Evolutionary conservation across 1,140 invertebrate species (phyloP).

Genomic region (Eufriesea mexicana): DNA sequence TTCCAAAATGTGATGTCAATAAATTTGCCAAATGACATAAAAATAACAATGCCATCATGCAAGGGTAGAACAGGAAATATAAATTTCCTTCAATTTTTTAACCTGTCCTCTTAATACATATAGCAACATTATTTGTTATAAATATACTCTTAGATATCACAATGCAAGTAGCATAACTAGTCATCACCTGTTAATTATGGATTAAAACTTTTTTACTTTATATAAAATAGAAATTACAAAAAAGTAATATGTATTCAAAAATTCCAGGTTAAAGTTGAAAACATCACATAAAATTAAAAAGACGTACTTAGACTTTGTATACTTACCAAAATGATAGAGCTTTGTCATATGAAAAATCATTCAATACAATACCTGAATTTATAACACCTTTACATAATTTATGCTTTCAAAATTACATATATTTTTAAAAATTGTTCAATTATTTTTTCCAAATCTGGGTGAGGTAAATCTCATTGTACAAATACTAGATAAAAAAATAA

Average conservation of each 20-base stretch:
- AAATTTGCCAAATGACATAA: slow-evolving; percentile 63
- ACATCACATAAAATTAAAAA: slow-evolving; percentile 43
- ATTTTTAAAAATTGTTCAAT: slow-evolving; percentile 30
- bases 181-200: slow-evolving; percentile 46
- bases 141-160: slow-evolving; percentile 52
- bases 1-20: slow-evolving; percentile 59
- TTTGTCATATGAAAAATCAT: slow-evolving; percentile 50
- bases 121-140: slow-evolving; percentile 54
- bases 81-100: slow-evolving; percentile 44
- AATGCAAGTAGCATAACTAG: slow-evolving; percentile 60
- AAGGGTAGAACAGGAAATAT: slow-evolving; percentile 50
- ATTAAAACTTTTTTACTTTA: slow-evolving; percentile 29
- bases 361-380: slow-evolving; percentile 30
- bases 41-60: slow-evolving; percentile 43
- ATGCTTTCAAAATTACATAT: slow-evolving; percentile 28
- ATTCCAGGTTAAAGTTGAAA: slow-evolving; percentile 54
- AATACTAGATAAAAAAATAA: slow-evolving; percentile 20
- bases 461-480: slow-evolving; percentile 26
- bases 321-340: slow-evolving; percentile 60
- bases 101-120: slow-evolving; percentile 45
- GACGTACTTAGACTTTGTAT: slow-evolving; percentile 56
- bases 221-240: not conserved
- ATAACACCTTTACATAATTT: slow-evolving; percentile 33
- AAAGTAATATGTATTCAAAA: slow-evolving; percentile 11
- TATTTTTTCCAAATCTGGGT: slow-evolving; percentile 27